Base-by-base conservation (phyloP, 1,140 invertebrate species). In the Pseudoatta argentina region DNA sequence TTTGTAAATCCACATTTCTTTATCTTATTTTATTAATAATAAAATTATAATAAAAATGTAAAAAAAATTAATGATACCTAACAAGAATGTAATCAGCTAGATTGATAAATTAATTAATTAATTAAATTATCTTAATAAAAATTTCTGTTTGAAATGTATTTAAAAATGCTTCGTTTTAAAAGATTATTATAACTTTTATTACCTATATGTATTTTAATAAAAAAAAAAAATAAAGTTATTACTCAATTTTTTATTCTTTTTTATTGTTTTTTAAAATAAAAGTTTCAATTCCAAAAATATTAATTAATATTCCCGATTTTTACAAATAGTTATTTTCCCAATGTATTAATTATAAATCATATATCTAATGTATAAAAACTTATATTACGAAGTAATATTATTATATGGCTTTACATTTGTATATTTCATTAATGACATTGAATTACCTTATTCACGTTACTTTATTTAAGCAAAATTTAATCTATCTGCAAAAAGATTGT, bases 391-490 rank as follows among this genome's bases (percentile, higher is more conserved):
- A 59, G 21, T 34, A 34, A 34, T 34, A 0, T 34, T 34, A 34
- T 34, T 34, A n/a, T 21, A 21, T 8, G 0, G 18, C 34, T 66
- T 34, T 34, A 34, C 12, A 64, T 34, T n/a, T 39, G 6, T n/a
- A 66, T 34, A 7, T 39, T 34, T 66, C 4, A 66, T 66, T 66
- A 34, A 64, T 34, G 0, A 6, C n/a, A 21, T 30, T 64, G 7
- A 30, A 18, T 64, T 64, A 3, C 8, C 30, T 64, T 30, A 64
- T 34, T 34, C 6, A 64, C 6, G 16, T 64, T 34, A 64, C 34
- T 66, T 39, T 8, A 34, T n/a, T 66, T n/a, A 66, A 64, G 24
- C 24, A 66, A 66, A 34, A 66, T 66, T 34, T 66, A n/a, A 66
- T 34, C 7, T 2, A 2, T 34, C 2, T 66, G 16, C n/a, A 10